Base-by-base conservation (phyloP, 2,797 vertebrate genomes). In the Mormyrops boulengeri region DNA sequence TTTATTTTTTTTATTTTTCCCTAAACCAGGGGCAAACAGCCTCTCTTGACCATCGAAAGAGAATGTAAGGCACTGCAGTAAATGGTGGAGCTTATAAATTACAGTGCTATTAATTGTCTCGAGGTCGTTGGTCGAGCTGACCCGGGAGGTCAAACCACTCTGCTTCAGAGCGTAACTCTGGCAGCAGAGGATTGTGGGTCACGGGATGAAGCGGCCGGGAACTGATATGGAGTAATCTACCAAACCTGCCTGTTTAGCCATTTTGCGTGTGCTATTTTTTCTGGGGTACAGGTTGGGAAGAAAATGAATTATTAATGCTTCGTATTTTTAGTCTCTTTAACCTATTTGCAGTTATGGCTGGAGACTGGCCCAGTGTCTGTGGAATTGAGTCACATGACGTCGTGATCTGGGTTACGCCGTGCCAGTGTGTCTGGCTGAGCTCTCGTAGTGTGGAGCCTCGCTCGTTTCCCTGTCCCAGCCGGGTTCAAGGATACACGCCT, bases 251-350 rank as follows among this genome's bases (percentile, higher is more conserved):
- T 91, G 92, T 93, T 94, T 92, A 92, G 91, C 91, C 91, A 88
- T 93, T 93, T 92, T 91, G 93, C 92, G 91, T 92, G 92, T 93
- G 93, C 93, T 93, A 93, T 94, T 92, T 88, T 90, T 89, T 91
- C 82, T 89, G 92, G 93, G 92, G 92, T 94, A 93, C 94, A 95
- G 94, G 95, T 95, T 95, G 91, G 91, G 52, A 88, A 90, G 44
- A 94, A 94, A 94, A 92, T 94, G 92, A 95, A 96, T 95, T 95
- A 95, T 96, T 95, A 95, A 96, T 95, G 94, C 94, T 95, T 94
- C 44, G 92, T 95, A 95, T 96, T 96, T 96, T 95, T 96, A 96
- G 95, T 91, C 92, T 93, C 91, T 96, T 95, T 96, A 95, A 95
- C 95, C 95, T 94, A 95, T 96, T 96, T 96, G 92, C 94, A 92